These are phyloP conservation scores for Tridacna crocea DNA, from an alignment of 2,888 invertebrate genomes.

Conservation along the genomic window DNA sequence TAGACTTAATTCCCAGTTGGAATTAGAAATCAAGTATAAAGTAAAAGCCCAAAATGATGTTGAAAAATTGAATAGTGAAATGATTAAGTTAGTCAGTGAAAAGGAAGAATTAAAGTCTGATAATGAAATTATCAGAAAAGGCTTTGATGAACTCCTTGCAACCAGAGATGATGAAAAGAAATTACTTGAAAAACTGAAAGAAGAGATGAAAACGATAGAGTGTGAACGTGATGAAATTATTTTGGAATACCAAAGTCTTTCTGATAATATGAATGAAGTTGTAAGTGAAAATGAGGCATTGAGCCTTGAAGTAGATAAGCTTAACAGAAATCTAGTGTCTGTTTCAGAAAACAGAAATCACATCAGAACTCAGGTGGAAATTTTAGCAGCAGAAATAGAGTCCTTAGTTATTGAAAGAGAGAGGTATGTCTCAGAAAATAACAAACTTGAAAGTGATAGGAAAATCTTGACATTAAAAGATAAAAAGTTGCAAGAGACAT, in stretches of 20 bases:
- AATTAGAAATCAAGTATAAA: constrained; percentile 56
- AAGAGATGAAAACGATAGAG: constrained; percentile 26
- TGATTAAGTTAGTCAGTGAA: constrained; percentile 26
- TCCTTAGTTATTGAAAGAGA: constrained; percentile 30
- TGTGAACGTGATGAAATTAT: constrained; percentile 30
- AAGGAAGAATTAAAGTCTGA: constrained; percentile 33
- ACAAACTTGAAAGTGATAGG: constrained; percentile 25
- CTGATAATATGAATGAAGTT: constrained; percentile 31
- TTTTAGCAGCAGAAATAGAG: constrained; percentile 56
- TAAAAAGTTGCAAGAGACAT: constrained; percentile 2
- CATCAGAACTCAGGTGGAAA: constrained; percentile 56
- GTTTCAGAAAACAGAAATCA: constrained; percentile 59
- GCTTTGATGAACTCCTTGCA: constrained; percentile 14
- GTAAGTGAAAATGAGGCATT: constrained; percentile 35
- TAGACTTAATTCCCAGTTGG: constrained; percentile 45
- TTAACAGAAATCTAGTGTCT: constrained; percentile 43
- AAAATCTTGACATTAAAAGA: background rate
- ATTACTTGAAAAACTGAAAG: constrained; percentile 13
- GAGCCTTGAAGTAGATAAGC: constrained; percentile 37
- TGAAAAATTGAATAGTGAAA: constrained; percentile 31
- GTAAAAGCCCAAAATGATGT: constrained; percentile 46
- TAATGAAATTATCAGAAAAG: constrained; percentile 31
- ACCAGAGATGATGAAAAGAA: constrained; percentile 29
- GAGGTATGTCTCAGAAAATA: constrained; percentile 15
- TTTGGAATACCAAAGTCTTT: constrained; percentile 47